A percentile compares a stretch with the other conserved stretches of the same genome.
Evolutionary conservation across 2,888 invertebrate species (phyloP).

Genomic region (Agriotes lineatus): DNA sequence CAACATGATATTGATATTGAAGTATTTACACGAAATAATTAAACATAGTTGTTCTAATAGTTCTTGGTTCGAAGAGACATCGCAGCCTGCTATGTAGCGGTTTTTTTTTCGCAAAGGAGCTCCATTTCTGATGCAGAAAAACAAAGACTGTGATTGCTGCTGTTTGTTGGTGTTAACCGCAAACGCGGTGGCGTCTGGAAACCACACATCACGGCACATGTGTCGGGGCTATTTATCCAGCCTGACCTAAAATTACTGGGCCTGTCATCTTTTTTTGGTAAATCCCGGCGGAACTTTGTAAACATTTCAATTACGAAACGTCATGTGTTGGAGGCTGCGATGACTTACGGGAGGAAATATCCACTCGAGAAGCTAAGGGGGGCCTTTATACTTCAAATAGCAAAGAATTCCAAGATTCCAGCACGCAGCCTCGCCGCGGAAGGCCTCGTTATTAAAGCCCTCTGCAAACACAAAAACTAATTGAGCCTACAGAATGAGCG

Average conservation of each 20-base stretch:
- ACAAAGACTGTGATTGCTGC: conserved; percentile 11
- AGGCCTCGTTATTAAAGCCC: background rate
- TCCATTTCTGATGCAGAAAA: background rate
- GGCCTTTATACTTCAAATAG: conserved; percentile 18
- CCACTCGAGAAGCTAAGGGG: conserved; percentile 31
- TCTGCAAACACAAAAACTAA: conserved; percentile 9
- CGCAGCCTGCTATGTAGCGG: too few relatives aligned
- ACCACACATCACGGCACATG: conserved; percentile 26
- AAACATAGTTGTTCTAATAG: too few relatives aligned
- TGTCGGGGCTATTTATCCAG: conserved; percentile 26
- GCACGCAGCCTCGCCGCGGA: background rate
- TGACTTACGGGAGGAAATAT: conserved; percentile 36
- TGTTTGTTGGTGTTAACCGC: conserved; percentile 14
- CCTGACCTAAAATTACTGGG: conserved; percentile 28
- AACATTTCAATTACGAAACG: conserved; percentile 34
- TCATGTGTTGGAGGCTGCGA: conserved; percentile 21
- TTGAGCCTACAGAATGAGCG: background rate
- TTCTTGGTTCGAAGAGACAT: too few relatives aligned
- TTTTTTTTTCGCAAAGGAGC: too few relatives aligned
- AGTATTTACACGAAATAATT: too few relatives aligned
- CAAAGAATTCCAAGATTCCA: conserved; percentile 5
- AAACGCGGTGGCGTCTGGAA: conserved; percentile 9
- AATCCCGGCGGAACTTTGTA: conserved; percentile 32
- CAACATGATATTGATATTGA: too few relatives aligned
- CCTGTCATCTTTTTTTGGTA: conserved; percentile 30